Evolutionary conservation across 2,888 invertebrate species (phyloP).

Genomic region (Cataglyphis livida): DNA sequence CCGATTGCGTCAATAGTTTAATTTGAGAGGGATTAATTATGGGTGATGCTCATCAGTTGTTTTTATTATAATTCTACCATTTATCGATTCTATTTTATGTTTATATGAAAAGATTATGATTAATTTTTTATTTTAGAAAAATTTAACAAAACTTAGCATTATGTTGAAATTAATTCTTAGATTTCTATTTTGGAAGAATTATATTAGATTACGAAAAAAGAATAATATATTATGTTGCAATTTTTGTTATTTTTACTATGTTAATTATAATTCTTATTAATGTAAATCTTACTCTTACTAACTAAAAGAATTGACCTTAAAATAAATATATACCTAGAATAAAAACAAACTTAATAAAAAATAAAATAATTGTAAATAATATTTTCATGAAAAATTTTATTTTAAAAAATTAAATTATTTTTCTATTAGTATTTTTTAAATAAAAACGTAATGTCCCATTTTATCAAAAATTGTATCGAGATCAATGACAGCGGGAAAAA

Average conservation of each 20-base stretch:
- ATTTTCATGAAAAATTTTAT: not conserved
- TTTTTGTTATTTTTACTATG: not conserved
- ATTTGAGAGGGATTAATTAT: not conserved
- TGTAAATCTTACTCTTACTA: not conserved
- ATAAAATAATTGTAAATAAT: not conserved
- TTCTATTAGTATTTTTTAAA: conserved; percentile 10
- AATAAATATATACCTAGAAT: too few species aligned
- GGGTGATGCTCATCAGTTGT: not conserved
- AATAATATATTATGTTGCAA: not conserved
- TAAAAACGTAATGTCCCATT: not conserved
- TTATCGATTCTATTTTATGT: not conserved
- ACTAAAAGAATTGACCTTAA: too few species aligned
- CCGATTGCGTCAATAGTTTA: not conserved
- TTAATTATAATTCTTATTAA: not conserved
- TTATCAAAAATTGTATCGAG: not conserved
- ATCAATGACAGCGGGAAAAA: not conserved
- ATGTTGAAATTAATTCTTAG: not conserved
- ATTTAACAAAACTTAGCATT: not conserved
- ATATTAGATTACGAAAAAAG: not conserved
- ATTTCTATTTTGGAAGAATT: not conserved
- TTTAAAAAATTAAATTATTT: not conserved
- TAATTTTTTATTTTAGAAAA: not conserved
- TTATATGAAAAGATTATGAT: not conserved
- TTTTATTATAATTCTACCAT: not conserved
- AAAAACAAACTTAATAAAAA: too few species aligned